Base-by-base conservation (phyloP, 2,113 vertebrate species). In the Eira barbara region DNA sequence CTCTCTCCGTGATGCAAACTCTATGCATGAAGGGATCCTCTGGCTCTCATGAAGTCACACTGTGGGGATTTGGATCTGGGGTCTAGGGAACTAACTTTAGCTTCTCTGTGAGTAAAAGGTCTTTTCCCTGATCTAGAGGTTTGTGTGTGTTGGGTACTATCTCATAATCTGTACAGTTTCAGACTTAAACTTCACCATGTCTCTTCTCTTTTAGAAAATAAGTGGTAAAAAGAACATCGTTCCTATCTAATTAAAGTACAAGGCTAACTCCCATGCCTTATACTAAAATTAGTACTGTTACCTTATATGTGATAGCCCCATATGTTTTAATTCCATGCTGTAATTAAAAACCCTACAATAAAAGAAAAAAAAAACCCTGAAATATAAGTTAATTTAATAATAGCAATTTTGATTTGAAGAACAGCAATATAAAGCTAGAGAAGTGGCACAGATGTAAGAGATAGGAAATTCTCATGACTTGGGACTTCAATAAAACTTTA, bases 31-130 rank as follows among this genome's bases (percentile, higher is more conserved):
- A 69, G 10, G 12, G 3, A 15, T 71, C 49, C 42, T 0, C 27
- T 34, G 20, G 15, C 2, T 59, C 6, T 71, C 27, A 67, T 2
- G 15, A 21, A 14, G 6, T 18, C 80, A 29, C 36, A 5, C 4
- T 39, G 4, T 52, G 13, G 3, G 45, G 34, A 81, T 74, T 29
- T 10, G 9, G 7, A 74, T 55, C 65, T 59, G 52, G 34, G 18
- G 8, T 2, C 45, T 20, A 4, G 57, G 3, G 29, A 31, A 57
- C 8, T 7, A 13, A 65, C 0, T 29, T 6, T 17, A 34, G 11
- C 23, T 55, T 20, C 11, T 83, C 15, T 67, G 7, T 29, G 4
- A 61, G 8, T 42, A 25, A 86, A 20, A 52, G 63, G 2, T 25
- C 4, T 59, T 89, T 27, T 15, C 13, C 7, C 25, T 82, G 11